These are phyloP conservation scores for Catonia carolina DNA, from an alignment of 2,888 invertebrate genomes.

Conservation along the genomic window DNA sequence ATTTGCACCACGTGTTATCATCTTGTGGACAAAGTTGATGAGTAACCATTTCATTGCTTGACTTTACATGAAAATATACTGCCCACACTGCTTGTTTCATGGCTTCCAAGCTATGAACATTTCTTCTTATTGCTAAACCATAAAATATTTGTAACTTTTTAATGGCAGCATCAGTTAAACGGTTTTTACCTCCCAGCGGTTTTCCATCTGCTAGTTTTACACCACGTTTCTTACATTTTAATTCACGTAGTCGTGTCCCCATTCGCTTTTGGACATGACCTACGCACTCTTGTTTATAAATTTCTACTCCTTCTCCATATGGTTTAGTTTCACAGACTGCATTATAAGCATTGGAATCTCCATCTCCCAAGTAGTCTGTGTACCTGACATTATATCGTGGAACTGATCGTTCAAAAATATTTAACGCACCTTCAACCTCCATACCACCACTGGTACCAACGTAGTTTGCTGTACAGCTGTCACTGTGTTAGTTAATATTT, in stretches of 20 bases:
- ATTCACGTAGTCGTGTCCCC: neutral
- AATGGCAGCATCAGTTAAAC: constrained; percentile 11
- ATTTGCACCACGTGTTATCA: too few relatives aligned
- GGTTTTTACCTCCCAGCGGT: constrained; percentile 8
- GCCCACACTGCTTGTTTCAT: constrained; percentile 19
- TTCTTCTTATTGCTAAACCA: constrained; percentile 21
- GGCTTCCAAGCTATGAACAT: constrained; percentile 10
- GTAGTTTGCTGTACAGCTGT: constrained; percentile 9
- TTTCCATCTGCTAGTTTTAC: constrained; percentile 7
- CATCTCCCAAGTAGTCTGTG: constrained; percentile 16
- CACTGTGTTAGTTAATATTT: constrained; percentile 2
- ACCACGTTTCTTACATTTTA: constrained; percentile 9
- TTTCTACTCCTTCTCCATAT: constrained; percentile 14
- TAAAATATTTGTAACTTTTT: constrained; percentile 17
- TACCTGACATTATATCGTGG: constrained; percentile 9
- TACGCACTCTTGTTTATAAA: constrained; percentile 17
- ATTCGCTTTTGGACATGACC: too few relatives aligned
- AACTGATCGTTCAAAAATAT: constrained; percentile 10
- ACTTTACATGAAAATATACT: constrained; percentile 16
- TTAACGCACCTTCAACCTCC: constrained; percentile 7
- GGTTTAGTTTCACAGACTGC: constrained; percentile 3
- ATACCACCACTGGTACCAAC: constrained; percentile 6
- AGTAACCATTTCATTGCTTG: too few relatives aligned
- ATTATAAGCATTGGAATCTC: constrained; percentile 11
- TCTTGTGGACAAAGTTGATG: too few relatives aligned